Percentiles rank a stretch among this genome's conserved stretches.
Evolutionary conservation across 2,113 vertebrate genomes (phyloP).

Genomic region (Ictidomys tridecemlineatus): DNA sequence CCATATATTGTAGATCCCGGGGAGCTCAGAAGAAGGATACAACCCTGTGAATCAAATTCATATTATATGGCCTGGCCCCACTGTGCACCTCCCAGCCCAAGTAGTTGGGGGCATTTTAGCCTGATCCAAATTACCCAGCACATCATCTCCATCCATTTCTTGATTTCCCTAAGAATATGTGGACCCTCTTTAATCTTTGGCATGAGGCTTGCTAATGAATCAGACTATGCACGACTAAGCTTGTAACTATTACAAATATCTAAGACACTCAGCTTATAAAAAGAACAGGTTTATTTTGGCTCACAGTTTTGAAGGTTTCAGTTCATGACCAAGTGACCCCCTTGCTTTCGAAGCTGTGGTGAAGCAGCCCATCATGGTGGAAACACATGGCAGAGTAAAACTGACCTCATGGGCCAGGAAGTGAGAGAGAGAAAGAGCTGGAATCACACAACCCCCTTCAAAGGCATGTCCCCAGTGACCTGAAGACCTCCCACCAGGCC

Average conservation of each 20-base stretch:
- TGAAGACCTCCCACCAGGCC: background rate
- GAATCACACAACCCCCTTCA: background rate
- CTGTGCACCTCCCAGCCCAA: slow-evolving; percentile 19
- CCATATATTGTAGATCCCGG: slow-evolving; percentile 70
- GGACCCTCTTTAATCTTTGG: background rate
- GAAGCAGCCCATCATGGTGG: background rate
- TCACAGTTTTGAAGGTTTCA: background rate
- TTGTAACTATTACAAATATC: background rate
- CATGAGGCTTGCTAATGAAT: slow-evolving; percentile 70
- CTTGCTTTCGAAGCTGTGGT: background rate
- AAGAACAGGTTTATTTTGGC: background rate
- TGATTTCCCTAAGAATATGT: slow-evolving; percentile 26
- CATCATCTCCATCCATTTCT: background rate
- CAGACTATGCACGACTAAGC: slow-evolving; percentile 50
- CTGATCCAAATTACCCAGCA: slow-evolving; percentile 56
- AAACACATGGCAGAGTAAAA: background rate
- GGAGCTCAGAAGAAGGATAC: slow-evolving; percentile 69
- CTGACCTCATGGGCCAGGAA: background rate
- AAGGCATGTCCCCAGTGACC: no score
- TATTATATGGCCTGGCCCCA: background rate
- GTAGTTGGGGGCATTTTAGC: slow-evolving; percentile 11
- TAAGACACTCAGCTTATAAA: background rate
- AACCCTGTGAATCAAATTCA: slow-evolving; percentile 74
- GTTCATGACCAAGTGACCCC: no score
- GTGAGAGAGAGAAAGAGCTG: no score